A percentile compares a stretch with the other conserved stretches of the same genome.
These are phyloP conservation scores for Gymnothorax reevesii DNA, from an alignment of 2,797 vertebrate species.

Conservation along the genomic window DNA sequence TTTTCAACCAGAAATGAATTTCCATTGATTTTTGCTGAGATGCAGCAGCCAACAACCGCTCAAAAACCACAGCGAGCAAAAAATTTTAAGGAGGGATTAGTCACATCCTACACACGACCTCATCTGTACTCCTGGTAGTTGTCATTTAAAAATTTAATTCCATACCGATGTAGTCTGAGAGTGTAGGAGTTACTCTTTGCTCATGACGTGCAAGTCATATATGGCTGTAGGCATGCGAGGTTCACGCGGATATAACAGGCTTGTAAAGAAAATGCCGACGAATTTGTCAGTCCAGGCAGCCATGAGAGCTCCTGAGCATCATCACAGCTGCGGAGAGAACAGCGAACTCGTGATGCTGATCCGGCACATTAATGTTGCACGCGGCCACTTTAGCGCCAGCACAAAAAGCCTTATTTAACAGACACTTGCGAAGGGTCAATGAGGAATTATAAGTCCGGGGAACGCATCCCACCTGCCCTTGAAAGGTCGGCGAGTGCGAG, in stretches of 20 bases:
- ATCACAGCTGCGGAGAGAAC: not conserved
- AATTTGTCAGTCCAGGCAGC: not conserved
- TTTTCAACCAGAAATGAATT: too few species aligned
- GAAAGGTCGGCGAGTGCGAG: not conserved
- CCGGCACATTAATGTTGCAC: too few species aligned
- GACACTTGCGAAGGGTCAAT: not conserved
- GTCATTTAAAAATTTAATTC: not conserved
- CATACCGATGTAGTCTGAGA: not conserved
- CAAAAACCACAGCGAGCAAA: not conserved
- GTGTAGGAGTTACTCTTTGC: not conserved
- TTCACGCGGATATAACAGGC: slow-evolving; percentile 13
- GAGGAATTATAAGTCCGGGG: not conserved
- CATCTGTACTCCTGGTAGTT: not conserved
- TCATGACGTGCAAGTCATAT: not conserved
- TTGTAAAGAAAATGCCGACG: not conserved
- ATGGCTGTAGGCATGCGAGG: slow-evolving; percentile 1
- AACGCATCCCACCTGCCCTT: not conserved
- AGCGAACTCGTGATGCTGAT: not conserved
- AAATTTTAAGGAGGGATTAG: not conserved
- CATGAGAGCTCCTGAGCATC: not conserved
- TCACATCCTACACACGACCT: not conserved
- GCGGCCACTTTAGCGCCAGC: not conserved
- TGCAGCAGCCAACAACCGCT: not conserved
- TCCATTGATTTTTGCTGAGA: not conserved
- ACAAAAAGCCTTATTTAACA: not conserved